Evolutionary conservation across 2,888 invertebrate genomes (phyloP), one percentile per base, ranked within the genome.

Genomic region (Malthinus flaveolus): DNA sequence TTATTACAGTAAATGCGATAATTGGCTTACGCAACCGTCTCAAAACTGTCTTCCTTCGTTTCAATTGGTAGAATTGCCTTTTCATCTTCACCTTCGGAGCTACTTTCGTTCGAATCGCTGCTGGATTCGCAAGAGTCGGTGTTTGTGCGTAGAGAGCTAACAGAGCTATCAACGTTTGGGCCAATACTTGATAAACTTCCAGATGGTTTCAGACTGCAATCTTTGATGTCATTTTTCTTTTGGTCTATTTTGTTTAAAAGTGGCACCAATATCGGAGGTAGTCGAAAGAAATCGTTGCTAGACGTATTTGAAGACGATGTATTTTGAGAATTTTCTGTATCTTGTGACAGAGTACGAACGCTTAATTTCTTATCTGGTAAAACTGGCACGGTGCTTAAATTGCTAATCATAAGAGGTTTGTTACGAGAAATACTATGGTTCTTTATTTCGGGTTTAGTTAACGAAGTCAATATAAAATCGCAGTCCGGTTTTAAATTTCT

Each of bases 261-360:
- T 32, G 88, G 88, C 34, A 87, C 78, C 66, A 89, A 77, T 71
- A 90, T 89, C 2, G 90, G 90, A 7, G 90, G 89, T 42, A 90
- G 77, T 72, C 87, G 81, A 66, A 87, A 79, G 56, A 77, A 78
- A 64, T 87, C 87, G 67, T 83, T 83, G 63, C 82, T 82, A 23
- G 71, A 71, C 53, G 63, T 64, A 49, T 64, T 69, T 15, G 72
- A 73, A 1, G 84, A 84, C 0, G 84, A 83, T 5, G 85, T 84
- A 9, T 84, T 84, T 70, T 84, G 82, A 1, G 85, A 85, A 32
- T 80, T 82, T 66, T 85, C 85, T 85, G 85, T 7, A 85, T 50
- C 63, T 65, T 47, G 67, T 59, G 46, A 62, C 32, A 53, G 35
- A 11, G 59, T 59, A 9, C 68, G 80, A 73, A 56, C 56, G 10